These are phyloP conservation scores for Scaptomyza pallida DNA, from an alignment of 1,140 invertebrate species.

Conservation along the genomic window DNA sequence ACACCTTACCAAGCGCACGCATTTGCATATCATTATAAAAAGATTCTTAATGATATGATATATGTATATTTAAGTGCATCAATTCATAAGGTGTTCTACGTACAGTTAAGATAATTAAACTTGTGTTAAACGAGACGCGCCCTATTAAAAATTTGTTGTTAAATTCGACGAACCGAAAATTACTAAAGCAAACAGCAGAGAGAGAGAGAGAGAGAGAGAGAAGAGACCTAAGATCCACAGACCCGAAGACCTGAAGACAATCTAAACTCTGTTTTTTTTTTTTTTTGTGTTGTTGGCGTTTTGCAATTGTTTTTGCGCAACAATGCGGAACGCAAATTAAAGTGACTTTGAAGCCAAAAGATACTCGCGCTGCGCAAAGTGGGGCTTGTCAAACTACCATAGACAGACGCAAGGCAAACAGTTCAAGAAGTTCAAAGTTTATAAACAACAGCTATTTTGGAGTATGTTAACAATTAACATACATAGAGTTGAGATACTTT, in stretches of 20 bases:
- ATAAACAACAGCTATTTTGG: not conserved
- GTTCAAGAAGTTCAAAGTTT: conserved; percentile 34
- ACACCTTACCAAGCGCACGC: conserved; percentile 20
- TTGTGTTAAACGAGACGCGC: conserved; percentile 14
- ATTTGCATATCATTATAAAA: conserved; percentile 65
- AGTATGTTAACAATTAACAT: not conserved
- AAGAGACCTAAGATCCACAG: not conserved
- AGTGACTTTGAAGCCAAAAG: conserved; percentile 49
- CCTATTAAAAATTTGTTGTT: conserved; percentile 59
- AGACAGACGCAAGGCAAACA: conserved; percentile 11
- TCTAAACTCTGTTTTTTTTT: conserved; percentile 4
- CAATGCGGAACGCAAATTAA: conserved; percentile 73
- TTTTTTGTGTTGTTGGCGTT: no score
- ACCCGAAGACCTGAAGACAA: conserved; percentile 19
- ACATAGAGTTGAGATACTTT: no score
- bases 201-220: not conserved
- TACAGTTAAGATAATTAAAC: conserved; percentile 55
- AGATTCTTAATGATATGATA: conserved; percentile 19
- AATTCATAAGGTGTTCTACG: conserved; percentile 30
- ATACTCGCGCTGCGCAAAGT: conserved; percentile 11
- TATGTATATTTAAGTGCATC: conserved; percentile 21
- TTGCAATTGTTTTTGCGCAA: conserved; percentile 66
- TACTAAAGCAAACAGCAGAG: no score
- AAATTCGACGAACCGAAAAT: conserved; percentile 66
- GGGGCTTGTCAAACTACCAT: conserved; percentile 13